Base-by-base conservation (phyloP, 2,888 invertebrate genomes). In the Tiphia femorata region DNA sequence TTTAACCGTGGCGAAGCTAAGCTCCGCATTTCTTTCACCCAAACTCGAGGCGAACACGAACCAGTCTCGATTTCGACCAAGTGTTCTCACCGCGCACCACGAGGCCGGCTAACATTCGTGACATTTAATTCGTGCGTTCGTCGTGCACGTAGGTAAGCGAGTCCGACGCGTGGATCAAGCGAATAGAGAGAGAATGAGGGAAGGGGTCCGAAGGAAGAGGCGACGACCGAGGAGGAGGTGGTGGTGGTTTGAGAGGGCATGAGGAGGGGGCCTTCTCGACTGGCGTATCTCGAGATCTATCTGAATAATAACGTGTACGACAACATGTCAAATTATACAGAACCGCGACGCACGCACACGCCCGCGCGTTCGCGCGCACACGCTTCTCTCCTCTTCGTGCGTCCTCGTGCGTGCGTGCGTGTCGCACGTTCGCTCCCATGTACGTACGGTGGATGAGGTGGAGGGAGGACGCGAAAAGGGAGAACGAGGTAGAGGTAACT, bases 251-350 rank as follows among this genome's bases (percentile, higher is more conserved):
- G 16, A 29, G 17, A 17, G 16, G 16, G 29, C 56, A 49, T 50
- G 54, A 64, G 56, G 50, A 55, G 59, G 52, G 58, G 64, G 58
- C 57, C n/a, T 54, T 64, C 63, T 64, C 62, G 65, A 58, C 50
- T 69, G 72, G 67, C 71, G 65, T 81, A 82, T 82, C 82, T 80
- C 75, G 62, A 77, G 78, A 81, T 82, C 82, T 80, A 81, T 82
- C 81, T 78, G 82, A 82, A 82, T 82, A 82, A 82, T 82, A 82
- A 82, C 81, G 81, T 82, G 82, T 82, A 82, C 77, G 81, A 82
- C 82, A 82, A 81, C 81, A 80, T 82, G 82, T 82, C 81, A 81
- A 82, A 82, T 82, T 82, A 82, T 82, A 81, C 82, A 76, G 75
- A 79, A 76, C 74, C 71, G 73, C 77, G 76, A 70, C 69, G 71